phyloP scores from a whole-genome alignment of 2,888 invertebrate species.

The Acleris literana region DNA sequence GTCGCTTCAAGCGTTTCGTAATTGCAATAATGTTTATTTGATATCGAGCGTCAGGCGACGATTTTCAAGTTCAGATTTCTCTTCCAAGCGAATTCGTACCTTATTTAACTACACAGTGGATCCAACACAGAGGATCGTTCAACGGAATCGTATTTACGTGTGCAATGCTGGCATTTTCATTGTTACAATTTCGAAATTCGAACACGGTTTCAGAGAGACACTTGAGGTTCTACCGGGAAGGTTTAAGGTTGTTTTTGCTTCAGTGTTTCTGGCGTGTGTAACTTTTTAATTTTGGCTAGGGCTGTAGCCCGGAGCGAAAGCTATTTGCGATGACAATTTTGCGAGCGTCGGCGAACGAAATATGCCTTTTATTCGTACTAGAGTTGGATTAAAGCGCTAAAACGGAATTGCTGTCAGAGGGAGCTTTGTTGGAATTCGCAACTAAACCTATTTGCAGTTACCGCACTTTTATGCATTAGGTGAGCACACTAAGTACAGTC shows the following conservation, averaged over 20 bases:
- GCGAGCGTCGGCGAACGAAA: slow-evolving; percentile 80
- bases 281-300: slow-evolving; percentile 46
- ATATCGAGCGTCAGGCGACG: slow-evolving; percentile 83
- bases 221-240: slow-evolving; percentile 41
- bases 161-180: slow-evolving; percentile 82
- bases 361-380: slow-evolving; percentile 82
- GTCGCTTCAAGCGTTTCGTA: slow-evolving; percentile 68
- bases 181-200: slow-evolving; percentile 78
- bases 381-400: slow-evolving; percentile 81
- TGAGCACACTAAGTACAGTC: background rate
- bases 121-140: slow-evolving; percentile 60
- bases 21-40: slow-evolving; percentile 74
- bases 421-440: slow-evolving; percentile 72
- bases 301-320: slow-evolving; percentile 71
- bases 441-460: slow-evolving; percentile 60
- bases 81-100: slow-evolving; percentile 71
- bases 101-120: slow-evolving; percentile 65
- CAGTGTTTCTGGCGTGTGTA: slow-evolving; percentile 46
- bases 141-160: slow-evolving; percentile 78
- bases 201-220: slow-evolving; percentile 38
- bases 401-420: slow-evolving; percentile 79
- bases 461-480: slow-evolving; percentile 28
- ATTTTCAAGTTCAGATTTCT: slow-evolving; percentile 83
- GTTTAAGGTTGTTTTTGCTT: slow-evolving; percentile 44
- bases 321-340: slow-evolving; percentile 84